These are phyloP conservation scores for Marcusenius ussheri DNA, from an alignment of 2,113 vertebrate species.

Conservation along the genomic window DNA sequence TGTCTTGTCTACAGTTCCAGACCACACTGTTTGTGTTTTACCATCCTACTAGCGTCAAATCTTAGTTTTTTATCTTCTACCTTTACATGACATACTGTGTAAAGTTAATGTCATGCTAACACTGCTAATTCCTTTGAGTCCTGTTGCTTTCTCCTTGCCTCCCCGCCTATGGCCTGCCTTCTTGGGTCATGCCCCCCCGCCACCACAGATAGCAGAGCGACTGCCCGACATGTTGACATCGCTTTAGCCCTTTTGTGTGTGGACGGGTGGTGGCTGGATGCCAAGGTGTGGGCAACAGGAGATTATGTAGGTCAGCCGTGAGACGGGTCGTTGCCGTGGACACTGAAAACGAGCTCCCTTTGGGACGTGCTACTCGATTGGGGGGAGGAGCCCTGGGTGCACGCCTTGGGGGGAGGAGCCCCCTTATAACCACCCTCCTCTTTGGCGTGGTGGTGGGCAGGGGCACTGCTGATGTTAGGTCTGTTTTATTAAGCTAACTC, in stretches of 20 bases:
- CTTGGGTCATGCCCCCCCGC: neutral
- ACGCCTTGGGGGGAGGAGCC: neutral
- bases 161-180: neutral
- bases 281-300: neutral
- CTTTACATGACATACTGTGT: neutral
- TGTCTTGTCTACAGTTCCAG: constrained; percentile 6
- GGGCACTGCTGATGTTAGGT: neutral
- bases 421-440: neutral
- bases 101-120: neutral
- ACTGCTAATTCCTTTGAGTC: neutral
- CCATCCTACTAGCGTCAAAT: neutral
- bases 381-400: neutral
- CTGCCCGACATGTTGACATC: neutral
- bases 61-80: neutral
- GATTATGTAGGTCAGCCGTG: constrained; percentile 18
- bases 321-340: neutral
- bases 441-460: neutral
- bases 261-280: neutral
- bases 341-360: neutral
- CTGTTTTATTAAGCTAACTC: neutral
- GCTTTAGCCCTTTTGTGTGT: neutral
- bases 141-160: neutral
- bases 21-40: neutral
- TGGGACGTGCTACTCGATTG: neutral
- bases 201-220: neutral